These are phyloP conservation scores for Fregata magnificens DNA, from an alignment of 2,113 vertebrate genomes.

Conservation along the genomic window DNA sequence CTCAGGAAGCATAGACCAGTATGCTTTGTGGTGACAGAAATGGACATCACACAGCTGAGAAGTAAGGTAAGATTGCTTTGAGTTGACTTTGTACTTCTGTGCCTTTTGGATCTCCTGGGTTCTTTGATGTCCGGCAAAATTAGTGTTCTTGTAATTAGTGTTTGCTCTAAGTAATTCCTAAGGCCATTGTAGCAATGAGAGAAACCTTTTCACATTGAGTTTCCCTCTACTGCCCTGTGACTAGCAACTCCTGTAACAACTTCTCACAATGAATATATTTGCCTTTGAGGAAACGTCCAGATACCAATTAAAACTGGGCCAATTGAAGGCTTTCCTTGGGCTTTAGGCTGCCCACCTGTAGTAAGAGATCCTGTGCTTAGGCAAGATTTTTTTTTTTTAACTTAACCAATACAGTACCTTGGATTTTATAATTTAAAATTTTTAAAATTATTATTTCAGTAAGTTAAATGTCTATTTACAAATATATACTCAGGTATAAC, in stretches of 20 bases:
- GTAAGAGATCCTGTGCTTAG: neutral
- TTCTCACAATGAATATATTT: neutral
- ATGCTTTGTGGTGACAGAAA: neutral
- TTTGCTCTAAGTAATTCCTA: neutral
- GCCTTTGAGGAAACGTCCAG: neutral
- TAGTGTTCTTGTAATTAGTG: neutral
- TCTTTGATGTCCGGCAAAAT: neutral
- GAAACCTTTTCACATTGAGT: neutral
- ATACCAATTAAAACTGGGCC: neutral
- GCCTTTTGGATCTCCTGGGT: neutral
- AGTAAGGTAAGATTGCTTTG: neutral
- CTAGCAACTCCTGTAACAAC: neutral
- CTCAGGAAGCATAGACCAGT: fast-evolving
- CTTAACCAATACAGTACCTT: too few relatives aligned
- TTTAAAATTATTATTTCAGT: neutral
- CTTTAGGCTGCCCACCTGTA: neutral
- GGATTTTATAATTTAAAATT: neutral
- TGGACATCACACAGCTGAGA: neutral
- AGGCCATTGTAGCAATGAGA: neutral
- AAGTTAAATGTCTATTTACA: neutral
- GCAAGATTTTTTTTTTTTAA: neutral
- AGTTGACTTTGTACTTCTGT: neutral
- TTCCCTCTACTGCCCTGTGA: neutral
- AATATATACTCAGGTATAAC: neutral
- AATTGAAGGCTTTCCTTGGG: neutral